phyloP scores from a whole-genome alignment of 2,113 vertebrate genomes.

The Mormyrus lacerda region DNA sequence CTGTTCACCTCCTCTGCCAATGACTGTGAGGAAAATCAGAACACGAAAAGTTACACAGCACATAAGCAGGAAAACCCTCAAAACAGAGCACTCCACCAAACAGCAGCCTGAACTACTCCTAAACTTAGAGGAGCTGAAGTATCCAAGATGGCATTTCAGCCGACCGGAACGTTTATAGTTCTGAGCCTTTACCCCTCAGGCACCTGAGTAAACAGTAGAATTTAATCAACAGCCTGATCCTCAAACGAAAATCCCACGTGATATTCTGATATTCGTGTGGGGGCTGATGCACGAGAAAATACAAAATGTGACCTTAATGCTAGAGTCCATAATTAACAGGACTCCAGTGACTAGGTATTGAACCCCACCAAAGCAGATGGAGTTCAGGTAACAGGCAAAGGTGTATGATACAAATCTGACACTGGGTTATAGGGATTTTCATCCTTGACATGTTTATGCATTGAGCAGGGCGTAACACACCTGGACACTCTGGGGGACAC shows the following conservation, averaged over 20 bases:
- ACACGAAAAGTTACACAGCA: background rate
- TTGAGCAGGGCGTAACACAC: background rate
- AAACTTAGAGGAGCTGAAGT: background rate
- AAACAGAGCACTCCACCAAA: background rate
- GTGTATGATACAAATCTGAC: background rate
- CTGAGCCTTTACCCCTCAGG: background rate
- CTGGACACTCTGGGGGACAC: background rate
- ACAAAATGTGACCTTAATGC: background rate
- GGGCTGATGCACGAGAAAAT: background rate
- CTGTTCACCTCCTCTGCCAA: constrained; percentile 86
- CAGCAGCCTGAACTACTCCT: background rate
- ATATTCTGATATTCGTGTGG: background rate
- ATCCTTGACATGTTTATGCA: background rate
- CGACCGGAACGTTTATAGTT: background rate
- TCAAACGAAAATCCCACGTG: background rate
- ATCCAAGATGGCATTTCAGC: background rate
- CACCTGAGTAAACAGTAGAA: background rate
- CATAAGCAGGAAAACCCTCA: background rate
- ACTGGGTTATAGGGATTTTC: background rate
- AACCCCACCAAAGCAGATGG: background rate
- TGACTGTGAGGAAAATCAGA: constrained; percentile 58
- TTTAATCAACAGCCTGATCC: background rate
- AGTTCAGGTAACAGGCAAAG: background rate
- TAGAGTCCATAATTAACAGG: background rate
- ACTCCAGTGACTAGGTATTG: background rate